Evolutionary conservation across 2,797 vertebrate species (phyloP), one percentile per base, ranked within the genome.

Genomic region (Pseudochirops cupreus): DNA sequence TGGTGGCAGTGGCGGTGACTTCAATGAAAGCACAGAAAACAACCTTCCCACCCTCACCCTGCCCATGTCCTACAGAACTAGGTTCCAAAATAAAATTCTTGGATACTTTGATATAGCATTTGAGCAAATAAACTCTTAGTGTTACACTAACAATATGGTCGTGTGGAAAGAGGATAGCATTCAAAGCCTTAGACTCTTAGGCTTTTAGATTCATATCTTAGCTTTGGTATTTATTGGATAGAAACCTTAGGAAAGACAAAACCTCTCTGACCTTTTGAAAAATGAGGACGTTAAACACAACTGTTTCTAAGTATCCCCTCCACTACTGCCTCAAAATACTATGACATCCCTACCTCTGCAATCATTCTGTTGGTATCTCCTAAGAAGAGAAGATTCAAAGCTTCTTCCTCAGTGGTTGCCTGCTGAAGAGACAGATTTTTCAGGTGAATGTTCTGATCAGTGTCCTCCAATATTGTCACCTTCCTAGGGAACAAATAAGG

Each of bases 321-420:
- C 39, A 87, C 39, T 87, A 87, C 21, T 46, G 74, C 39, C 26
- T 87, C 24, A 26, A 87, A 87, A 24, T 26, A 87, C 39, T 50
- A 24, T 46, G 9, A 28, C 26, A 56, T 91, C 58, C 97, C 99
- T 97, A 99, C 99, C 98, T 99, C 99, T 94, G 99, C 99, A 96
- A 99, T 99, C 99, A 99, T 99, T 74, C 99, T 99, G 98, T 99
- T 99, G 95, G 99, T 99, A 97, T 99, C 99, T 46, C 99, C 99
- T 59, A 99, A 98, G 97, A 99, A 99, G 24, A 99, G 99, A 21
- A 99, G 98, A 96, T 99, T 99, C 94, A 99, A 98, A 93, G 99
- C 99, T 97, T 99, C 99, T 97, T 99, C 99, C 98, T 99, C 99
- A 39, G 98, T 99, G 26, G 97, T 98, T 46, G 99, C 99, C 98